Conservation (phyloP, 35 echinoderm and acorn worm species). For the Holothuria glaberrima region DNA sequence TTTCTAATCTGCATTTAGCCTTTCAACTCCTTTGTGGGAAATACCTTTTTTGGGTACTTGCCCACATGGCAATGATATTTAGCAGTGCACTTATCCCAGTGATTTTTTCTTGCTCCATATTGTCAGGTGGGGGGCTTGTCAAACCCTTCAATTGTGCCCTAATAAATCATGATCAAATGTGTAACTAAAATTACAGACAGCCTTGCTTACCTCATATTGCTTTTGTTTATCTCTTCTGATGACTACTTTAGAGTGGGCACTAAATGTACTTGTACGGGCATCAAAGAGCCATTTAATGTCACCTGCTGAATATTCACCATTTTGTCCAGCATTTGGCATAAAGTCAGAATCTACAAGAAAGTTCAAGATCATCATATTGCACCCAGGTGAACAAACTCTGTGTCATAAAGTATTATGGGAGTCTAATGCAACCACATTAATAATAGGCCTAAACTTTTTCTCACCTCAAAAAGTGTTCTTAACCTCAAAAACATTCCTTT, state of each 20-base stretch:
- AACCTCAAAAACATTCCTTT: too few relatives aligned
- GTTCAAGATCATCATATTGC: not conserved
- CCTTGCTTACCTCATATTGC: conserved; percentile 4
- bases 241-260: not conserved
- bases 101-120: too few relatives aligned
- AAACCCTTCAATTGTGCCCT: not conserved
- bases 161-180: not conserved
- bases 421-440: too few relatives aligned
- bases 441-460: too few relatives aligned
- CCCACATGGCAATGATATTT: not conserved
- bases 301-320: conserved; percentile 3
- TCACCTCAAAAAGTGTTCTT: too few relatives aligned
- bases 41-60: not conserved
- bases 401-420: not conserved
- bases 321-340: not conserved
- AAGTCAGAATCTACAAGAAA: conserved; percentile 29
- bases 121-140: not conserved
- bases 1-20: not conserved
- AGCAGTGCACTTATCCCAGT: not conserved
- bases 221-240: not conserved
- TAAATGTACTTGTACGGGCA: not conserved
- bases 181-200: not conserved
- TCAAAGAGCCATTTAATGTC: conserved; percentile 25
- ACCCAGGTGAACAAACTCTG: not conserved
- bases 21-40: not conserved